Evolutionary conservation across 2,797 vertebrate species (phyloP).

Genomic region (Philypnodon macrostomus): DNA sequence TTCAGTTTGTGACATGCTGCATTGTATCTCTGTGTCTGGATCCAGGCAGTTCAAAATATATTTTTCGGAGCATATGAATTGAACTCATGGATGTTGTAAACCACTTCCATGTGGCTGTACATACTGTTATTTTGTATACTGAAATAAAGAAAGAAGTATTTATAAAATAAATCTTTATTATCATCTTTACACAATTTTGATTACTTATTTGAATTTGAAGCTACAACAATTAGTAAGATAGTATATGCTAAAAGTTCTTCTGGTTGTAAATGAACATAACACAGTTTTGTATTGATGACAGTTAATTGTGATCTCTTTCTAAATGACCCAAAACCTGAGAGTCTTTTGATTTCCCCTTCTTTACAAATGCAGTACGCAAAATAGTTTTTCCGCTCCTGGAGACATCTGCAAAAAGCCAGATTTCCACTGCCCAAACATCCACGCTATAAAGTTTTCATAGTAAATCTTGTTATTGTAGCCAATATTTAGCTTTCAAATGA

Average conservation of each 20-base stretch:
- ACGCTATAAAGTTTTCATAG: conserved; percentile 28
- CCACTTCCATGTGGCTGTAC: conserved; percentile 92
- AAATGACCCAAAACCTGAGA: conserved; percentile 60
- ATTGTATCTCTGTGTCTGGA: conserved; percentile 66
- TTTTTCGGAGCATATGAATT: conserved; percentile 69
- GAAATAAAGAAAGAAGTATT: conserved; percentile 93
- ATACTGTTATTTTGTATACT: conserved; percentile 91
- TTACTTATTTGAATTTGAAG: conserved; percentile 12
- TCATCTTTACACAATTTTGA: conserved; percentile 43
- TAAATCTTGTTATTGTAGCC: conserved; percentile 23
- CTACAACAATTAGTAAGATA: background rate
- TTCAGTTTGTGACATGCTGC: conserved; percentile 52
- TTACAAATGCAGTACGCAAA: conserved; percentile 56
- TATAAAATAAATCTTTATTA: conserved; percentile 86
- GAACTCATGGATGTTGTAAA: conserved; percentile 78
- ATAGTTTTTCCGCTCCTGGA: conserved; percentile 38
- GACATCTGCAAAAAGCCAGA: conserved; percentile 24
- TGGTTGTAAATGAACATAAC: conserved; percentile 55
- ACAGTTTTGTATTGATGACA: conserved; percentile 41
- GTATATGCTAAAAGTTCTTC: background rate
- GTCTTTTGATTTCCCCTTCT: conserved; percentile 63
- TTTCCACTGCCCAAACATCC: conserved; percentile 31
- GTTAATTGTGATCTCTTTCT: conserved; percentile 30
- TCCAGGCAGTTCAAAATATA: conserved; percentile 62
- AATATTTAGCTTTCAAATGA: conserved; percentile 16